These are phyloP conservation scores for Caenorhabditis imperialis DNA, from an alignment of 2,888 invertebrate species.

Conservation along the genomic window DNA sequence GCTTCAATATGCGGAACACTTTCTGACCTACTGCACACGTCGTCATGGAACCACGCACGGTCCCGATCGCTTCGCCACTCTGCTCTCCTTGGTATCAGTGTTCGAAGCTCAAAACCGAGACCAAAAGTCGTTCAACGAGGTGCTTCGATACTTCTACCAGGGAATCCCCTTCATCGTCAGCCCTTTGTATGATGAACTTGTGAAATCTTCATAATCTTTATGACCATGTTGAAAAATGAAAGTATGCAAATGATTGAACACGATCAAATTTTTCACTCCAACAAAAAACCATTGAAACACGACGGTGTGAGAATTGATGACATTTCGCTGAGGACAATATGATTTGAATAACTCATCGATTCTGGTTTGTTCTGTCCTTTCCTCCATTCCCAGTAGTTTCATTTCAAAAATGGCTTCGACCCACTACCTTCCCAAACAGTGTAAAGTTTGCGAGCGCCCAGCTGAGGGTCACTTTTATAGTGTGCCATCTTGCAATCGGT, in stretches of 20 bases:
- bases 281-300: not conserved
- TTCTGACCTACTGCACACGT: constrained; percentile 13
- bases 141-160: too few species aligned
- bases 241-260: constrained; percentile 2
- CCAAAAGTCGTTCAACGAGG: too few species aligned
- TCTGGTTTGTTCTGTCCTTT: constrained; percentile 9
- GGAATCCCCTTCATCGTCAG: constrained; percentile 1
- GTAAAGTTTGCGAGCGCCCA: too few species aligned
- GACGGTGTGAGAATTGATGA: not conserved
- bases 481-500: constrained; percentile 56
- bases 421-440: too few species aligned
- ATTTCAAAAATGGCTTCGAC: too few species aligned
- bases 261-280: not conserved
- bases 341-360: constrained; percentile 11
- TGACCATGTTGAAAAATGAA: not conserved
- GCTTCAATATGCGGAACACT: constrained; percentile 9
- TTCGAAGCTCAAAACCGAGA: constrained; percentile 4
- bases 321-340: constrained; percentile 19
- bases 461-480: constrained; percentile 17
- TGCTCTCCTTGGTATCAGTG: constrained; percentile 13
- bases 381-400: too few species aligned
- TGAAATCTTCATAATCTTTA: too few species aligned
- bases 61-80: constrained; percentile 3
- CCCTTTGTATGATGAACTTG: not conserved
- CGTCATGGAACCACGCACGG: constrained; percentile 12